Percentiles rank a stretch among this genome's conserved stretches.
Conservation (phyloP, 2,113 vertebrate species). For the Sapajus apella region DNA sequence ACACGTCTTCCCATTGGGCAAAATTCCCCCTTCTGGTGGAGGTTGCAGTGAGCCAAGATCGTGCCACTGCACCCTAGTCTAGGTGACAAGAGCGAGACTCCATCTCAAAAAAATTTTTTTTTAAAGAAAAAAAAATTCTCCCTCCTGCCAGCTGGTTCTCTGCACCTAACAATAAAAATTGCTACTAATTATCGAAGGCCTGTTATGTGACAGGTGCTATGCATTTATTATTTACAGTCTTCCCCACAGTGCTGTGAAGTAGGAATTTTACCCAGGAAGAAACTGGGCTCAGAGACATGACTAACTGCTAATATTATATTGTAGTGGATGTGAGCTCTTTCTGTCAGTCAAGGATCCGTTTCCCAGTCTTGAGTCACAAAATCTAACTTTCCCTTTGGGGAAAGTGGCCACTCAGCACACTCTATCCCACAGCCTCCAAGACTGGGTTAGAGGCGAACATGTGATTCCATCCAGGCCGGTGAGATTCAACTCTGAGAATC, state of each 20-base stretch:
- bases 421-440: not conserved
- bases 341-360: not conserved
- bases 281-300: not conserved
- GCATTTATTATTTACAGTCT: not conserved
- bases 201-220: not conserved
- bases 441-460: not conserved
- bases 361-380: not conserved
- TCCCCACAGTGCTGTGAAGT: not conserved
- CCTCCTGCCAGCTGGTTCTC: conserved; percentile 12
- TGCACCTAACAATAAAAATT: not conserved
- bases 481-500: not conserved
- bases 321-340: not conserved
- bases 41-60: no score
- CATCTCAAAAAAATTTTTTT: no score
- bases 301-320: not conserved
- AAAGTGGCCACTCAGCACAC: not conserved
- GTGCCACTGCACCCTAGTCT: no score
- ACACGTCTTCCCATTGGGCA: not conserved
- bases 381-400: not conserved
- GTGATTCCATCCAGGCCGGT: not conserved
- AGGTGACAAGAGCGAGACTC: no score
- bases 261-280: not conserved
- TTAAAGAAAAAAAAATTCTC: not conserved
- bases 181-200: not conserved
- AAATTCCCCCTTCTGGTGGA: not conserved